Conservation (phyloP, 2,797 vertebrate species). For the Cephalopachus bancanus region DNA sequence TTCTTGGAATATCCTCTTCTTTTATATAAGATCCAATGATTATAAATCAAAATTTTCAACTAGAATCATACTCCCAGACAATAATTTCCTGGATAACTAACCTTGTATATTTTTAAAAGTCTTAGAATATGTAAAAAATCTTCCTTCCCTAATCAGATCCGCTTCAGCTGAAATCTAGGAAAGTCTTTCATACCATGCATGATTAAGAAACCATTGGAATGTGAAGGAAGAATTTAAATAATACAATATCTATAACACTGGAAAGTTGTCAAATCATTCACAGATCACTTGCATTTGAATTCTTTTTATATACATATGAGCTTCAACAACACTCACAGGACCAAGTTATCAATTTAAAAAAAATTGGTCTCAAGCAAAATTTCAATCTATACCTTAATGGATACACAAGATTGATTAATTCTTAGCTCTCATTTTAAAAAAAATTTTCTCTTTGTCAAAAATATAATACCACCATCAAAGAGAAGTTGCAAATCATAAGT, state of each 20-base stretch:
- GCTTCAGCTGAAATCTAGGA: slow-evolving; percentile 68
- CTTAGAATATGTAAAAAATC: slow-evolving; percentile 68
- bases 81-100: slow-evolving; percentile 84
- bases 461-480: slow-evolving; percentile 64
- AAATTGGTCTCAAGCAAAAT: slow-evolving; percentile 74
- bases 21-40: slow-evolving; percentile 59
- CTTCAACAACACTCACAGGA: slow-evolving; percentile 75
- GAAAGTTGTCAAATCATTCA: slow-evolving; percentile 83
- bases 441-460: slow-evolving; percentile 70
- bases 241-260: slow-evolving; percentile 68
- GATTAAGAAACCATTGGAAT: slow-evolving; percentile 83
- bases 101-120: slow-evolving; percentile 65
- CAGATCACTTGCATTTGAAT: slow-evolving; percentile 63
- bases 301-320: slow-evolving; percentile 62
- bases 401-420: slow-evolving; percentile 66
- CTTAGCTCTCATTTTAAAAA: slow-evolving; percentile 54
- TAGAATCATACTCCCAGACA: slow-evolving; percentile 68
- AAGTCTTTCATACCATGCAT: slow-evolving; percentile 71
- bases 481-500: slow-evolving; percentile 62
- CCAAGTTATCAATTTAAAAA: slow-evolving; percentile 79
- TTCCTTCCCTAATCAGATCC: slow-evolving; percentile 77
- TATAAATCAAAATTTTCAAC: slow-evolving; percentile 79
- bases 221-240: slow-evolving; percentile 85
- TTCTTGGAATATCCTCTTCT: slow-evolving; percentile 70
- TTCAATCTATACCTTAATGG: slow-evolving; percentile 68